Percentiles rank a stretch among this genome's conserved stretches.
Conservation (phyloP, 2,888 invertebrate species). For the Strigamia maritima region DNA sequence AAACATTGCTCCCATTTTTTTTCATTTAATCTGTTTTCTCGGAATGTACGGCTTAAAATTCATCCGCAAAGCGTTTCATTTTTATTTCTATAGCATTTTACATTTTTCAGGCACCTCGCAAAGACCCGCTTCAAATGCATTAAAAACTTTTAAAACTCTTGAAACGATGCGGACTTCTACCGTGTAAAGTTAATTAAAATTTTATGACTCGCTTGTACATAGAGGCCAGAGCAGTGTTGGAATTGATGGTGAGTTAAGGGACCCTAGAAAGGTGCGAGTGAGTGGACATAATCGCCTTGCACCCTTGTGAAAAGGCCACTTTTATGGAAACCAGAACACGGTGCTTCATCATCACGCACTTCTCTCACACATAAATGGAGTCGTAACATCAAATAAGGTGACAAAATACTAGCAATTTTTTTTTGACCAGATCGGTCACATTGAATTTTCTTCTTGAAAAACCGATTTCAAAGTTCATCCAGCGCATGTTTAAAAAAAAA, state of each 20-base stretch:
- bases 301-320: conserved; percentile 23
- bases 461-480: not conserved
- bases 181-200: conserved; percentile 22
- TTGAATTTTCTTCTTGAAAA: not conserved
- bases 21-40: conserved; percentile 1
- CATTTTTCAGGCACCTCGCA: not conserved
- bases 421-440: not conserved
- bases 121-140: not conserved
- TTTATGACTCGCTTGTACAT: conserved; percentile 18
- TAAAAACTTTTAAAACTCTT: conserved; percentile 24
- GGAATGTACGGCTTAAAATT: conserved; percentile 1
- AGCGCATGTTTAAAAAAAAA: not conserved
- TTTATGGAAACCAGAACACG: conserved; percentile 24
- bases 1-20: not conserved
- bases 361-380: not conserved
- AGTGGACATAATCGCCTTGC: conserved; percentile 24
- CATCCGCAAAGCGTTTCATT: not conserved
- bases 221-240: conserved; percentile 1
- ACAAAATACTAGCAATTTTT: conserved; percentile 3
- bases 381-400: conserved; percentile 25
- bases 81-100: not conserved
- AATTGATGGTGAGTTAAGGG: conserved; percentile 27
- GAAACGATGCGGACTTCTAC: conserved; percentile 16
- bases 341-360: conserved; percentile 22
- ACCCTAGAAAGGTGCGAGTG: not conserved